Percentiles rank a stretch among this genome's conserved stretches.
These are phyloP conservation scores for Drosophila recens DNA, from an alignment of 2,888 invertebrate genomes.

Conservation along the genomic window DNA sequence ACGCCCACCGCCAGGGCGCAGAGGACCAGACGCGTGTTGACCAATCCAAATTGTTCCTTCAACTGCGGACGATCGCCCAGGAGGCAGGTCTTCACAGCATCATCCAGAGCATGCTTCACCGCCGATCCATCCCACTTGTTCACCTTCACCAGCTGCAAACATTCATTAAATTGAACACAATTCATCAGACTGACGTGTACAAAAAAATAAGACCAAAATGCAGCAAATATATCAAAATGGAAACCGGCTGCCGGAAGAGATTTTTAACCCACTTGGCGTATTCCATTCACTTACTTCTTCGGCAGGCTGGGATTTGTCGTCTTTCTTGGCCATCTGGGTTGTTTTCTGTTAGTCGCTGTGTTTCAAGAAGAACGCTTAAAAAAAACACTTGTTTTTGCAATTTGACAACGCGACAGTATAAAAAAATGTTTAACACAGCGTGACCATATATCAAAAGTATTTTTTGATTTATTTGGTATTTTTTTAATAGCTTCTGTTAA, in stretches of 20 bases:
- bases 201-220: background rate
- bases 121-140: constrained; percentile 99
- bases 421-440: constrained; percentile 26
- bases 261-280: background rate
- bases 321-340: constrained; percentile 74
- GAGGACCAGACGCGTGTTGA: constrained; percentile 95
- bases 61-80: constrained; percentile 93
- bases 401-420: constrained; percentile 70
- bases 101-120: constrained; percentile 98
- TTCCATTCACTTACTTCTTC: constrained; percentile 68
- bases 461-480: constrained; percentile 6
- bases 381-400: constrained; percentile 35
- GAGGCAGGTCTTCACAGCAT: constrained; percentile 97
- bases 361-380: constrained; percentile 27
- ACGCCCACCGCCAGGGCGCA: constrained; percentile 97
- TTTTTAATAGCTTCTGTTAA: background rate
- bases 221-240: background rate
- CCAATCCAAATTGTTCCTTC: constrained; percentile 94
- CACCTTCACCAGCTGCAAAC: constrained; percentile 88
- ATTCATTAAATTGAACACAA: background rate
- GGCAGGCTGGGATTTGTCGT: constrained; percentile 71
- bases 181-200: constrained; percentile 49
- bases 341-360: constrained; percentile 7
- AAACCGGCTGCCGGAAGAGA: constrained; percentile 20
- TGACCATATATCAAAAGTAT: constrained; percentile 30